These are phyloP conservation scores for Cryptus viduatorius DNA, from an alignment of 2,888 invertebrate species.

Conservation along the genomic window DNA sequence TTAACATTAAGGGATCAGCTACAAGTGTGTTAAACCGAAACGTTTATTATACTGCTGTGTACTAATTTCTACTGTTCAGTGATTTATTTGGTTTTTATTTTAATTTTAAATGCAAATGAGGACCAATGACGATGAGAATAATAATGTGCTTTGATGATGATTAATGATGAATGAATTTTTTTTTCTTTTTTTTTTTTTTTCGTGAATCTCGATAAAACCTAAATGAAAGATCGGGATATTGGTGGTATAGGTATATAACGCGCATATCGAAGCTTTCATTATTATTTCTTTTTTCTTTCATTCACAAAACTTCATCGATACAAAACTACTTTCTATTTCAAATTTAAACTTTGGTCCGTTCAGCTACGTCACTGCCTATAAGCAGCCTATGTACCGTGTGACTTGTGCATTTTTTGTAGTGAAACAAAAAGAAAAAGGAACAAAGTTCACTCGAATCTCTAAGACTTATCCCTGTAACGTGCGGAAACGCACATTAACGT, in stretches of 20 bases:
- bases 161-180: conserved; percentile 13
- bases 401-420: not conserved
- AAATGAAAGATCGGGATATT: conserved; percentile 21
- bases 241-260: conserved; percentile 28
- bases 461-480: conserved; percentile 24
- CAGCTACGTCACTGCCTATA: not conserved
- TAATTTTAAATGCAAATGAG: conserved; percentile 11
- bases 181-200: not conserved
- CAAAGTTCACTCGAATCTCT: not conserved
- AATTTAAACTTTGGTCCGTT: conserved; percentile 26
- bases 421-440: too few species aligned
- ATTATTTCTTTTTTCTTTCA: not conserved
- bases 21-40: conserved; percentile 36
- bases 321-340: conserved; percentile 15
- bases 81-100: conserved; percentile 17
- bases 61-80: conserved; percentile 6
- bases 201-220: conserved; percentile 5
- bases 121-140: conserved; percentile 21
- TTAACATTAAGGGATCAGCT: conserved; percentile 53
- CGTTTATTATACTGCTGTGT: conserved; percentile 33
- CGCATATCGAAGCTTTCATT: not conserved
- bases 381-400: not conserved
- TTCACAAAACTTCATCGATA: conserved; percentile 14
- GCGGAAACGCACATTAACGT: conserved; percentile 18
- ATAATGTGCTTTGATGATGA: conserved; percentile 14